phyloP scores from a whole-genome alignment of 2,888 invertebrate genomes.

The Aelia acuminata region DNA sequence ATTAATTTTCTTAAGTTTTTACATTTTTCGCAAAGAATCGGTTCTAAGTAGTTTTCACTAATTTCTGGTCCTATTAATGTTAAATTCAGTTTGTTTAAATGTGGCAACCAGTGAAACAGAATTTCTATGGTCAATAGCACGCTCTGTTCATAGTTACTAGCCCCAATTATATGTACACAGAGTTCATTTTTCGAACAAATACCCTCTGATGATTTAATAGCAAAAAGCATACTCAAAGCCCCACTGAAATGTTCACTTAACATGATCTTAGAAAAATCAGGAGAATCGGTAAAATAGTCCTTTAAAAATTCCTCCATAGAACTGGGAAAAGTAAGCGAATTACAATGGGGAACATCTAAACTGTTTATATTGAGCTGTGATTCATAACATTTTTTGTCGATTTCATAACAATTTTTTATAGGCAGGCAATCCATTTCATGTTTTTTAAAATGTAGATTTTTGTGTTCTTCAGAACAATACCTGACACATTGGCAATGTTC shows the following conservation, averaged over 20 bases:
- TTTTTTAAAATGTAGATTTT: neutral
- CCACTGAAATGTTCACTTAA: slow-evolving; percentile 40
- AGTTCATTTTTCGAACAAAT: neutral
- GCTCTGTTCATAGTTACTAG: neutral
- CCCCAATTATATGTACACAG: neutral
- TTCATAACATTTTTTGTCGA: slow-evolving; percentile 17
- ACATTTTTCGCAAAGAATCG: neutral
- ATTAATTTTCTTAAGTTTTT: neutral
- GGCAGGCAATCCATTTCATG: neutral
- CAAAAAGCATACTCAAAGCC: neutral
- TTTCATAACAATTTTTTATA: neutral
- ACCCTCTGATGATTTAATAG: neutral
- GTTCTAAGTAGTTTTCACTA: slow-evolving; percentile 2
- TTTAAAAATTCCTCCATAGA: slow-evolving; percentile 3
- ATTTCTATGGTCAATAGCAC: slow-evolving; percentile 9
- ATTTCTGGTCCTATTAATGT: slow-evolving; percentile 9
- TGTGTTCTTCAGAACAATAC: slow-evolving; percentile 4
- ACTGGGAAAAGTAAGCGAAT: neutral
- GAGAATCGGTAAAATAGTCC: neutral
- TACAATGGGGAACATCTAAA: neutral
- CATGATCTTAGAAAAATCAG: neutral
- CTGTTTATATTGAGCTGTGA: neutral
- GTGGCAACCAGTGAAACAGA: neutral
- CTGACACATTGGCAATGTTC: neutral
- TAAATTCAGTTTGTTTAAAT: slow-evolving; percentile 8